Evolutionary conservation across 2,888 invertebrate species (phyloP), one percentile per base, ranked within the genome.

Genomic region (Hecatera dysodea): DNA sequence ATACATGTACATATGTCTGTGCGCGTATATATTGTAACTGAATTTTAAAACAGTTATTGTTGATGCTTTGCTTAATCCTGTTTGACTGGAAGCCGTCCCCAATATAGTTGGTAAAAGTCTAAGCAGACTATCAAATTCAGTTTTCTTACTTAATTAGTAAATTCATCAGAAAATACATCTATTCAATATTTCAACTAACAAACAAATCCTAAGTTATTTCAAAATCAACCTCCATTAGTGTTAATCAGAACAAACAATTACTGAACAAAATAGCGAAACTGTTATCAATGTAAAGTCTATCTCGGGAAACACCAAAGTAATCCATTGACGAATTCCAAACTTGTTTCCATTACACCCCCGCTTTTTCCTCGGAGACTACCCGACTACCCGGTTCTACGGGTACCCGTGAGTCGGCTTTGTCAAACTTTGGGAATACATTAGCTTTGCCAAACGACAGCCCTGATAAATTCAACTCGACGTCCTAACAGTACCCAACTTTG

Each of bases 401-500:
- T 36, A 56, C 88, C 90, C 87, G 89, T 90, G 90, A 91, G 87
- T 88, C 89, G 88, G 91, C 92, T 93, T 92, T 93, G 88, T 90
- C 89, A 89, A 94, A 94, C 92, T 94, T 94, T 89, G 86, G 82
- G 94, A 94, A 94, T 94, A 94, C 94, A 94, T 94, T 94, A 94
- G 91, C 93, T 90, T 89, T 88, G 83, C 89, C 87, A 86, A 89
- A 88, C 89, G 90, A 90, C 92, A 90, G 88, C 90, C 91, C 91
- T 93, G 94, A 94, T 93, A 93, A 94, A 94, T 93, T 91, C 85
- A 88, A 89, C 87, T 88, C 89, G 92, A 91, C 92, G 79, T 82
- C 83, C 87, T 74, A 56, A 72, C 72, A 70, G 22, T 70, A 48
- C 44, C 52, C 27, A 59, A 64, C 50, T 64, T 61, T 8, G 33